phyloP scores from a whole-genome alignment of 2,113 vertebrate species.

The Chloebia gouldiae region DNA sequence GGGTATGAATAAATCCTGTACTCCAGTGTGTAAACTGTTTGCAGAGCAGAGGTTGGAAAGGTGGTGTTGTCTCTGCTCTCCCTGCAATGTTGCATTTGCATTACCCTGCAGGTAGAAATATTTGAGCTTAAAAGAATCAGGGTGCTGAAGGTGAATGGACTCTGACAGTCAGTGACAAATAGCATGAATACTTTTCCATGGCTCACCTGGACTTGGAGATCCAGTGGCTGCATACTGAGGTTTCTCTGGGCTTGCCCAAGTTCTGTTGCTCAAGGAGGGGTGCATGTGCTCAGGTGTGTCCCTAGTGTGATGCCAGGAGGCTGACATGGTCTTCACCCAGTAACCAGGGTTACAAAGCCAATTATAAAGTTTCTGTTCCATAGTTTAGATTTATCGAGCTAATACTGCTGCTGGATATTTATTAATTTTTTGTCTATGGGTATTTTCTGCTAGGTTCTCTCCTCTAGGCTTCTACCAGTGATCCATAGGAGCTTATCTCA shows the following conservation, averaged over 20 bases:
- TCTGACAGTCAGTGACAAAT: neutral
- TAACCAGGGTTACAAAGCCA: neutral
- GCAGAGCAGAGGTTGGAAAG: neutral
- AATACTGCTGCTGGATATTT: neutral
- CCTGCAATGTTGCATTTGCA: neutral
- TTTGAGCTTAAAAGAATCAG: neutral
- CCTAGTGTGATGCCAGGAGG: neutral
- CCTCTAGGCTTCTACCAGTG: neutral
- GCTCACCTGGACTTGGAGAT: neutral
- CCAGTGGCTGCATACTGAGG: neutral
- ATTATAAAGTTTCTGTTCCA: neutral
- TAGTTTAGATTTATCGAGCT: neutral
- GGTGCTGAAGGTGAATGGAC: neutral
- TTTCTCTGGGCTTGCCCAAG: neutral
- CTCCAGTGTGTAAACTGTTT: neutral
- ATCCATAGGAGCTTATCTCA: neutral
- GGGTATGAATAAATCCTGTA: neutral
- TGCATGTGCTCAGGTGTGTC: neutral
- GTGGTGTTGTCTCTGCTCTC: neutral
- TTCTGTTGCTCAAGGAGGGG: neutral
- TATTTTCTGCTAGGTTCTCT: neutral
- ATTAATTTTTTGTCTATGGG: neutral
- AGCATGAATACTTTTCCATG: neutral
- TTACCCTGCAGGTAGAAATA: neutral
- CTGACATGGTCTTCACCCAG: neutral